Evolutionary conservation across 2,113 vertebrate genomes (phyloP), one percentile per base, ranked within the genome.

Genomic region (Picathartes gymnocephalus): DNA sequence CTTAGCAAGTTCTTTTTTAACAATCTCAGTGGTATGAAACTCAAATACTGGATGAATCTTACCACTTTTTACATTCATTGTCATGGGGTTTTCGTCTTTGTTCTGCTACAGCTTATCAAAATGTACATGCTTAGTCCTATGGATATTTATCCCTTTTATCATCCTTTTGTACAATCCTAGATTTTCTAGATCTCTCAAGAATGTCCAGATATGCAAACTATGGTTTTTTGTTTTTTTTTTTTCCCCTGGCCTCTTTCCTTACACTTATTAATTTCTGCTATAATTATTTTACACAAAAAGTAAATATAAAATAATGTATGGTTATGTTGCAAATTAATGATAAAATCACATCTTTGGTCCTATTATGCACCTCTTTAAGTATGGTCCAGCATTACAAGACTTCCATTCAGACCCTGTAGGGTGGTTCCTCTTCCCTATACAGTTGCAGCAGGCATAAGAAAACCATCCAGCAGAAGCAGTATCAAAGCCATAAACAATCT

Each of bases 91-190:
- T 93, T 79, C 51, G 22, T 30, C 18, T 65, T 80, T 84, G 14
- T 48, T 33, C 62, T 50, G 22, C 42, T 62, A 78, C 25, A 82
- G 28, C 2, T 7, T 62, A 71, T 50, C 56, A 88, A 88, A 90
- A 61, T 0, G 1, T 7, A 71, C 4, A 54, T 45, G 23, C 15
- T 47, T 37, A 78, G 28, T 40, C 53, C n/a, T 66, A 57, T 0
- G 15, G 9, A 39, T 66, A 35, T 53, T 61, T 48, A 65, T 30
- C 11, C 10, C 31, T 79, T 82, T 90, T 44, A 79, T 88, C 15
- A 79, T 18, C 12, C 30, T 82, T 74, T 40, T 53, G 42, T 40
- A 81, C 5, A 92, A 57, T 37, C 15, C 33, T 66, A 37, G 37
- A 37, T 62, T 88, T 77, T 31, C 33, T 47, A 65, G 16, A 58